Percentiles rank a stretch among this genome's conserved stretches.
Evolutionary conservation across 1,140 invertebrate species (phyloP).

Genomic region (Pissodes strobi): DNA sequence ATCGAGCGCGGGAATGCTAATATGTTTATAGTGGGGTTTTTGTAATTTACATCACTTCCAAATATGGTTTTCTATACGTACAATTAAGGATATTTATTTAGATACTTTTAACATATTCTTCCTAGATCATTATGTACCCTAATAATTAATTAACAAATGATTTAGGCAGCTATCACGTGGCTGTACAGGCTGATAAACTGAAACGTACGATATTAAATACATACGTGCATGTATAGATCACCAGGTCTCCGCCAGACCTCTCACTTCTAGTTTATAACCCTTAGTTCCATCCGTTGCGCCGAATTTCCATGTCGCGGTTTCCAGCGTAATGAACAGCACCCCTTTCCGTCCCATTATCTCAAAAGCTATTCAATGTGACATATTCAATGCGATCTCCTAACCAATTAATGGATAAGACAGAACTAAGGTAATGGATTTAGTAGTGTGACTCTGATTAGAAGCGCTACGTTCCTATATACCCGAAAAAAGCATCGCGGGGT

Average conservation of each 20-base stretch:
- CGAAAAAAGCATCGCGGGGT: too few species aligned
- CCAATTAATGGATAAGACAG: conserved; percentile 31
- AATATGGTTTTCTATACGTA: too few species aligned
- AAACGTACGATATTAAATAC: neutral
- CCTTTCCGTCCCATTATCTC: conserved; percentile 22
- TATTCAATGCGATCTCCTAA: conserved; percentile 29
- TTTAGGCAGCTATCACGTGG: too few species aligned
- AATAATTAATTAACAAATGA: too few species aligned
- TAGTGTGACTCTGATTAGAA: conserved; percentile 19
- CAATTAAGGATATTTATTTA: too few species aligned
- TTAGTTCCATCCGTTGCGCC: conserved; percentile 20
- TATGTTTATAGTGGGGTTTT: too few species aligned
- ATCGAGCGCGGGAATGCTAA: too few species aligned
- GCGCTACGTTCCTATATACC: neutral
- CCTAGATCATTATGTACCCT: too few species aligned
- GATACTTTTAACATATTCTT: too few species aligned
- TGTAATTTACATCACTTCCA: too few species aligned
- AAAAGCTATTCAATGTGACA: conserved; percentile 23
- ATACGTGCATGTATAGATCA: neutral
- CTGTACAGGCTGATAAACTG: too few species aligned
- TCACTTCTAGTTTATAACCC: conserved; percentile 5
- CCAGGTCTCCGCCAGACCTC: neutral
- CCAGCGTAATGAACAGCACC: conserved; percentile 19
- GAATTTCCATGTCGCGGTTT: conserved; percentile 28
- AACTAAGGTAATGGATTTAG: conserved; percentile 24